These are phyloP conservation scores for Ramphastos sulfuratus DNA, from an alignment of 2,113 vertebrate genomes.

Conservation along the genomic window DNA sequence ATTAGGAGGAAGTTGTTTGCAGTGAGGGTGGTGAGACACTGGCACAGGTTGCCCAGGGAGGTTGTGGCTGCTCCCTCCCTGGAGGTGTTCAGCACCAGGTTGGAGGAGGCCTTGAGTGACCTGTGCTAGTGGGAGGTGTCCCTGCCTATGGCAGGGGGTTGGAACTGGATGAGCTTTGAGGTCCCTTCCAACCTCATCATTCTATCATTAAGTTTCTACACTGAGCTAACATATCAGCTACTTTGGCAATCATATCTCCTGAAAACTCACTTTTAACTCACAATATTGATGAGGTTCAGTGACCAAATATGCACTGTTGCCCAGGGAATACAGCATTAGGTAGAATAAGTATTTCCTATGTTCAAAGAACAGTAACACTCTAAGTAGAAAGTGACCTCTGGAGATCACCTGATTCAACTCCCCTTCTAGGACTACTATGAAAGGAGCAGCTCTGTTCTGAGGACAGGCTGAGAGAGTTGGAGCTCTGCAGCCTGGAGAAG, in stretches of 20 bases:
- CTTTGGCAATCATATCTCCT: neutral
- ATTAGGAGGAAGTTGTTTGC: too few species aligned
- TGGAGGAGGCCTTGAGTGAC: too few species aligned
- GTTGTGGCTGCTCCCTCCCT: too few species aligned
- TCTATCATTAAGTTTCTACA: neutral
- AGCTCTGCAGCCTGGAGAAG: too few species aligned
- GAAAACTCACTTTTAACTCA: neutral
- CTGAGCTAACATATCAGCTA: neutral
- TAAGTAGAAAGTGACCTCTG: neutral
- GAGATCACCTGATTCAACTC: neutral
- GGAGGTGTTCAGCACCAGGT: too few species aligned
- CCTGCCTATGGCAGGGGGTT: too few species aligned
- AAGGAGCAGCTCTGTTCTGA: neutral
- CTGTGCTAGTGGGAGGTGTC: too few species aligned
- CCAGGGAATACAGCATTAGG: fast-evolving
- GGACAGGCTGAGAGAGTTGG: too few species aligned
- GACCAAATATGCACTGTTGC: neutral
- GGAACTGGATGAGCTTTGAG: too few species aligned
- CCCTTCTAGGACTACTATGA: neutral
- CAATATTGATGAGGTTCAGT: neutral
- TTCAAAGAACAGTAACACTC: neutral
- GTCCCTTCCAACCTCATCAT: too few species aligned
- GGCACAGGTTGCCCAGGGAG: too few species aligned
- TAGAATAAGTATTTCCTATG: neutral
- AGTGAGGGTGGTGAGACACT: too few species aligned